Evolutionary conservation across 2,888 invertebrate genomes (phyloP).

Genomic region (Leptinotarsa haldemani): DNA sequence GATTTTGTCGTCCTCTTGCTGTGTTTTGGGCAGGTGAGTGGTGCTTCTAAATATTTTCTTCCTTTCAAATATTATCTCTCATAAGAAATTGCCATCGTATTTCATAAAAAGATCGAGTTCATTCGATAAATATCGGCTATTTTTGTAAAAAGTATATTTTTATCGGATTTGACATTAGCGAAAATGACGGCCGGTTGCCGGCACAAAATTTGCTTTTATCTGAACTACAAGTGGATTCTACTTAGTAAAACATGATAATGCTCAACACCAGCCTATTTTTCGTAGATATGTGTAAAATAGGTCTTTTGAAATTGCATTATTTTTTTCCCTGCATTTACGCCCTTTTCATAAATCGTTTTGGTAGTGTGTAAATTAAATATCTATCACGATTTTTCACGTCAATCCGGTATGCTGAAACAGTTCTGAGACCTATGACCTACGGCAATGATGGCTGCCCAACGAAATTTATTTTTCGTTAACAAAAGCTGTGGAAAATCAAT

Average conservation of each 20-base stretch:
- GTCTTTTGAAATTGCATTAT: no score
- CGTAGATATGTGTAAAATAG: background rate
- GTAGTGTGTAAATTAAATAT: background rate
- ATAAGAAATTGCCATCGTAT: constrained; percentile 1
- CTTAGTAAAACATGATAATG: background rate
- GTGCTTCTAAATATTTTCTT: constrained; percentile 38
- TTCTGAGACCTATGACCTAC: constrained; percentile 10
- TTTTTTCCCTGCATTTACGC: background rate
- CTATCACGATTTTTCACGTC: background rate
- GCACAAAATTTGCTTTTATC: background rate
- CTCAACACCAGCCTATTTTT: background rate
- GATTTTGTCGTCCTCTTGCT: constrained; percentile 60
- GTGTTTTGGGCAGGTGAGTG: constrained; percentile 54
- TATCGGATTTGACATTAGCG: background rate
- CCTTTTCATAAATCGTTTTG: background rate
- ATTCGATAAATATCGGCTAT: background rate
- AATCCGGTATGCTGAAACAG: background rate
- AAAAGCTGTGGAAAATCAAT: constrained; percentile 33
- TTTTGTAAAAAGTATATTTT: constrained; percentile 1
- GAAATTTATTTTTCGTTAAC: background rate
- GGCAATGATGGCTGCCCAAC: constrained; percentile 22
- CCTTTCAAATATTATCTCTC: constrained; percentile 11
- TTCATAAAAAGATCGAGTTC: background rate
- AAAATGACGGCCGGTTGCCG: constrained; percentile 13
- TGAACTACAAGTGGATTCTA: background rate